Base-by-base conservation (phyloP, 2,888 invertebrate genomes). In the Piscicola geometra region DNA sequence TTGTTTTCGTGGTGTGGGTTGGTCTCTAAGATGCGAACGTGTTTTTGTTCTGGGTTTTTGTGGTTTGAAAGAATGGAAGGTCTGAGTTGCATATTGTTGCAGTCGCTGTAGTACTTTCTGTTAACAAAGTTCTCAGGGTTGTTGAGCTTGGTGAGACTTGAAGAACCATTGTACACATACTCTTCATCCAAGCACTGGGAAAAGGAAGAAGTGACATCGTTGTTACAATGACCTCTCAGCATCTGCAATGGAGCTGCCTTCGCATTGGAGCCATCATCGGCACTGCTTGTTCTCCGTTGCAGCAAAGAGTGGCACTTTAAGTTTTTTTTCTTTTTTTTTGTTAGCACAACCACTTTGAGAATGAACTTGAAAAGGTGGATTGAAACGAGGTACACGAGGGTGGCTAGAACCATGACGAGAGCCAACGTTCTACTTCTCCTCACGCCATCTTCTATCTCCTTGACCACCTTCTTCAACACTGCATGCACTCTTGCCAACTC, bases 301-400 rank as follows among this genome's bases (percentile, higher is more conserved):
- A 56, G n/a, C 25, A 56, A 21, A 5, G 60, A 56, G n/a, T 56
- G 60, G n/a, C 60, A 56, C n/a, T 56, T 41, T 15, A 15, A 41
- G 15, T 41, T 56, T 64, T 36, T 60, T 35, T 75, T 70, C 1
- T 69, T 36, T 15, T 71, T 74, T 66, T 76, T 75, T 36, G 69
- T 60, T 64, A 76, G 75, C 33, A 68, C 69, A 33, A 77, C 76
- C n/a, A 71, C 75, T n/a, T 78, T 73, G 56, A 76, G 77, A 35
- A 74, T 52, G 71, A 79, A 80, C 50, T 79, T 76, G 15, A 78
- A 35, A 52, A 76, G 35, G 41, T 79, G 79, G 12, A 76, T 41
- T 3, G 77, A 21, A 1, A 50, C 25, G 36, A 78, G 66, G 72
- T 79, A 80, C 30, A 60, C 67, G 47, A 69, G 73, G 5, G 72